Conservation (phyloP, 1,140 invertebrate genomes). For the Bombyx mandarina region DNA sequence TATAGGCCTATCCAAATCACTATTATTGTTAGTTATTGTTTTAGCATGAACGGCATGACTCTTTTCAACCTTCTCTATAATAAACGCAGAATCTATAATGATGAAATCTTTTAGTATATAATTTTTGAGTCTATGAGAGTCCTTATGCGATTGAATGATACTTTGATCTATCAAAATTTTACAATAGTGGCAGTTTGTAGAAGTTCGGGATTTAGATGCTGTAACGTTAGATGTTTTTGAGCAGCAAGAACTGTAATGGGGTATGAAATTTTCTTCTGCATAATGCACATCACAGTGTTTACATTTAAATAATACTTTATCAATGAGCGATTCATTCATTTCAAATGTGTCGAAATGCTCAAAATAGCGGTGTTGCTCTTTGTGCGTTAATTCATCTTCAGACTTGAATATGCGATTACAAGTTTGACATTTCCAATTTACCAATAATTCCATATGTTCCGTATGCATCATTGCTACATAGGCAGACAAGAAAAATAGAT, state of each 20-base stretch:
- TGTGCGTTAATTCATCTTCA: conserved; percentile 28
- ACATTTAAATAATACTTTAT: conserved; percentile 34
- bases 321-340: conserved; percentile 14
- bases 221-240: conserved; percentile 3
- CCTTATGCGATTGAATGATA: conserved; percentile 20
- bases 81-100: conserved; percentile 18
- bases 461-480: conserved; percentile 29
- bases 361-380: conserved; percentile 32
- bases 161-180: conserved; percentile 29
- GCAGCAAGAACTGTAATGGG: conserved; percentile 27
- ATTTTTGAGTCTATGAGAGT: conserved; percentile 19
- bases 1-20: too few relatives aligned
- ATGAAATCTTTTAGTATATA: conserved; percentile 15
- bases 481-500: conserved; percentile 35
- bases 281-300: conserved; percentile 34
- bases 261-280: conserved; percentile 22
- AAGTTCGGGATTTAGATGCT: background rate
- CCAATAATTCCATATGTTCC: conserved; percentile 28
- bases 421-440: conserved; percentile 37
- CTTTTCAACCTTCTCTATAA: conserved; percentile 2
- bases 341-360: conserved; percentile 25
- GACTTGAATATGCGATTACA: conserved; percentile 38
- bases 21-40: too few relatives aligned
- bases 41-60: too few relatives aligned
- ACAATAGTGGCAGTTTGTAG: conserved; percentile 33